Evolutionary conservation across 2,888 invertebrate genomes (phyloP).

Genomic region (Coleophora deauratella): DNA sequence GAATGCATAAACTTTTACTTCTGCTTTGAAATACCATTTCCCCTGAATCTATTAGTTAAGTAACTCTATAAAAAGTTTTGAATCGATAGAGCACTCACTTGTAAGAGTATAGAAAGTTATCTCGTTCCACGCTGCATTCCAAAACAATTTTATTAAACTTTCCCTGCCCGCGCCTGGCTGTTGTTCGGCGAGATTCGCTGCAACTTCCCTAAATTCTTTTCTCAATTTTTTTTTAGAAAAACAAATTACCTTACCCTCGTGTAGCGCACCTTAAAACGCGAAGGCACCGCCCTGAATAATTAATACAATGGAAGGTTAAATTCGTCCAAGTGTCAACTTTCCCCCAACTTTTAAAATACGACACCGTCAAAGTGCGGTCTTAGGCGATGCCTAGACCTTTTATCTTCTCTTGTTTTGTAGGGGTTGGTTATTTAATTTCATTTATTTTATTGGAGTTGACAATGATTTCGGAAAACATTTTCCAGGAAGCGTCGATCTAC

Average conservation of each 20-base stretch:
- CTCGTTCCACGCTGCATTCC: constrained; percentile 59
- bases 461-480: constrained; percentile 61
- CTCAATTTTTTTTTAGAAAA: constrained; percentile 49
- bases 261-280: constrained; percentile 64
- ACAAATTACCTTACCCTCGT: constrained; percentile 64
- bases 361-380: constrained; percentile 68
- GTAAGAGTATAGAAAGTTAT: constrained; percentile 37
- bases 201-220: constrained; percentile 62
- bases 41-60: neutral
- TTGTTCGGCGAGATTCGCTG: constrained; percentile 43
- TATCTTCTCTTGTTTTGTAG: constrained; percentile 64
- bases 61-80: constrained; percentile 6
- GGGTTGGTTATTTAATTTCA: constrained; percentile 70
- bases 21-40: too few relatives aligned
- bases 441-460: constrained; percentile 68
- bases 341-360: constrained; percentile 68
- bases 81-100: constrained; percentile 48
- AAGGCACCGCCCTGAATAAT: constrained; percentile 69
- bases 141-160: constrained; percentile 67
- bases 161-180: constrained; percentile 40
- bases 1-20: too few relatives aligned
- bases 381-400: constrained; percentile 62
- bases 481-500: constrained; percentile 27
- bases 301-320: constrained; percentile 73
- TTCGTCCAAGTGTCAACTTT: constrained; percentile 70